A percentile compares a stretch with the other conserved stretches of the same genome.
Conservation (phyloP, 2,797 vertebrate genomes). For the Trichosurus vulpecula region DNA sequence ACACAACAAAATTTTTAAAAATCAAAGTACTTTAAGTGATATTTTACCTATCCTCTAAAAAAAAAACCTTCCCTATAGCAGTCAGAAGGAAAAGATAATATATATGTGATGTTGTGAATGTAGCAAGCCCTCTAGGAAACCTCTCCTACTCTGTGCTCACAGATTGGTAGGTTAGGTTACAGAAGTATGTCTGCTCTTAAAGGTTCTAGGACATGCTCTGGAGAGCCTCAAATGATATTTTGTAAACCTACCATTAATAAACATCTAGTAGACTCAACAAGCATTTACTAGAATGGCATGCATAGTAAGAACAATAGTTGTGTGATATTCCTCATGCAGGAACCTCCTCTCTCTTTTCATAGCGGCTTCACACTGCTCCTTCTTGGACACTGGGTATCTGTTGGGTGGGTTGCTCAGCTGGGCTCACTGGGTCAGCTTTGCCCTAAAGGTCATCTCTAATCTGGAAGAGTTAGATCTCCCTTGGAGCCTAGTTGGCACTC, state of each 20-base stretch:
- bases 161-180: not conserved
- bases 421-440: not conserved
- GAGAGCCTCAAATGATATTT: not conserved
- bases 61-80: not conserved
- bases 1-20: not conserved
- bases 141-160: not conserved
- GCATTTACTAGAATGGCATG: not conserved
- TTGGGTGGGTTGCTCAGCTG: not conserved
- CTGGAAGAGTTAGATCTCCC: not conserved
- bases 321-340: not conserved
- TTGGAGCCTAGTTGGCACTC: not conserved
- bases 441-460: not conserved
- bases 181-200: not conserved
- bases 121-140: not conserved
- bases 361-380: not conserved
- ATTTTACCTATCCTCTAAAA: not conserved
- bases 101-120: not conserved
- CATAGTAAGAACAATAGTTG: not conserved
- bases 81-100: not conserved
- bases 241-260: not conserved
- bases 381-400: not conserved
- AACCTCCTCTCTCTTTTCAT: not conserved
- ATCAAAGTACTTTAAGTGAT: not conserved
- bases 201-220: not conserved
- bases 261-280: not conserved